These are phyloP conservation scores for Teinopalpus imperialis DNA, from an alignment of 2,888 invertebrate genomes.

Conservation along the genomic window DNA sequence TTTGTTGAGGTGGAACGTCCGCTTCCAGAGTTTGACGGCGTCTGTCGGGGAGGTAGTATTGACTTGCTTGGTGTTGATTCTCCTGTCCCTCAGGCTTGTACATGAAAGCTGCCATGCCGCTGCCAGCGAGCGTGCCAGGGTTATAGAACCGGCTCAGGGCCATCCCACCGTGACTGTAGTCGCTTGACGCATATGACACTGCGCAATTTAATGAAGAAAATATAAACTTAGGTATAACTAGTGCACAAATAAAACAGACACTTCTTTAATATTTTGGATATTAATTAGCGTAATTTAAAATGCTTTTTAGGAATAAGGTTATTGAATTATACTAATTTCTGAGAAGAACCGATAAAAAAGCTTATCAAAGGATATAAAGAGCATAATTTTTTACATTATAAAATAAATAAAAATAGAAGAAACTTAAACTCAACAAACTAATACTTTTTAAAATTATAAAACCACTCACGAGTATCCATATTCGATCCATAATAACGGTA, in stretches of 20 bases:
- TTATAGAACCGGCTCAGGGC: slow-evolving; percentile 68
- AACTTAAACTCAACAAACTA: no score
- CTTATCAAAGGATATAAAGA: no score
- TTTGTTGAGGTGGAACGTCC: slow-evolving; percentile 61
- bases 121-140: slow-evolving; percentile 52
- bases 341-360: no score
- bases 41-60: slow-evolving; percentile 66
- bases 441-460: no score
- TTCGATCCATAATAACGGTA: slow-evolving; percentile 66
- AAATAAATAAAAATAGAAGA: no score
- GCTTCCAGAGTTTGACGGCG: slow-evolving; percentile 63
- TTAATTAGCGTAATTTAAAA: no score
- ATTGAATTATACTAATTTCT: no score
- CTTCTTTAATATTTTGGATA: no score
- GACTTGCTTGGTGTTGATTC: slow-evolving; percentile 47
- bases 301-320: no score
- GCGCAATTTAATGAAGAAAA: slow-evolving; percentile 34
- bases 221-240: no score
- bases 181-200: slow-evolving; percentile 66
- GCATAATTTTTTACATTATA: no score
- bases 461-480: slow-evolving; percentile 65
- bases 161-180: slow-evolving; percentile 62
- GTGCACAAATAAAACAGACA: no score
- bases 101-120: slow-evolving; percentile 70
- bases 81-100: slow-evolving; percentile 53